A percentile compares a stretch with the other conserved stretches of the same genome.
These are phyloP conservation scores for Nudaria mundana DNA, from an alignment of 2,888 invertebrate genomes.

Conservation along the genomic window DNA sequence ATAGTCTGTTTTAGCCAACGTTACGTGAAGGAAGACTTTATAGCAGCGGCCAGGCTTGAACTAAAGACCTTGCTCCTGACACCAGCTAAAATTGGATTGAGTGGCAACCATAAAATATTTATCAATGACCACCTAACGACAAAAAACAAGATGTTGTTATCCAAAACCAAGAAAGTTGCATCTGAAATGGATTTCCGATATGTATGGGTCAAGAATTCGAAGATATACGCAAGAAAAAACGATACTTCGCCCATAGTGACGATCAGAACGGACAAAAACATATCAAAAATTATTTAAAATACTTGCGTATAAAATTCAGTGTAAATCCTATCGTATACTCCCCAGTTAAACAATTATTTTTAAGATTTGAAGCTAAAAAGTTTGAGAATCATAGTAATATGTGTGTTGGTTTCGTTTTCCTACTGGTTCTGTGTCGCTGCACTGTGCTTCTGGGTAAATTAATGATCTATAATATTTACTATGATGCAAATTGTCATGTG, in stretches of 20 bases:
- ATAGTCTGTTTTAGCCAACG: conserved; percentile 12
- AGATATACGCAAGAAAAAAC: conserved; percentile 9
- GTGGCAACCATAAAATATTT: conserved; percentile 8
- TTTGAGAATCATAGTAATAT: background rate
- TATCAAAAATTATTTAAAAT: conserved; percentile 7
- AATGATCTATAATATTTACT: too few species aligned
- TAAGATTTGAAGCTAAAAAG: background rate
- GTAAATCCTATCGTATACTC: background rate
- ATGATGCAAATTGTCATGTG: background rate
- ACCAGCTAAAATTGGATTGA: conserved; percentile 3
- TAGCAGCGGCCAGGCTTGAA: background rate
- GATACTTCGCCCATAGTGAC: conserved; percentile 9
- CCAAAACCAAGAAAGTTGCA: conserved; percentile 9
- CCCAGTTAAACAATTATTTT: background rate
- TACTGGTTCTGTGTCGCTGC: background rate
- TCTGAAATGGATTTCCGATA: conserved; percentile 10
- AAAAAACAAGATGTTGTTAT: conserved; percentile 9
- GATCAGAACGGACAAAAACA: conserved; percentile 11
- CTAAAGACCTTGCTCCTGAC: background rate
- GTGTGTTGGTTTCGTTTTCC: background rate
- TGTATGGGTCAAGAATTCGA: conserved; percentile 14
- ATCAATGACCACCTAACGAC: conserved; percentile 16
- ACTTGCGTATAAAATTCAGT: background rate
- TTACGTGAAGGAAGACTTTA: conserved; percentile 16
- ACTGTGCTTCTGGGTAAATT: background rate